A percentile compares a stretch with the other conserved stretches of the same genome.
These are phyloP conservation scores for Microdon myrmicae DNA, from an alignment of 2,888 invertebrate genomes.

Conservation along the genomic window DNA sequence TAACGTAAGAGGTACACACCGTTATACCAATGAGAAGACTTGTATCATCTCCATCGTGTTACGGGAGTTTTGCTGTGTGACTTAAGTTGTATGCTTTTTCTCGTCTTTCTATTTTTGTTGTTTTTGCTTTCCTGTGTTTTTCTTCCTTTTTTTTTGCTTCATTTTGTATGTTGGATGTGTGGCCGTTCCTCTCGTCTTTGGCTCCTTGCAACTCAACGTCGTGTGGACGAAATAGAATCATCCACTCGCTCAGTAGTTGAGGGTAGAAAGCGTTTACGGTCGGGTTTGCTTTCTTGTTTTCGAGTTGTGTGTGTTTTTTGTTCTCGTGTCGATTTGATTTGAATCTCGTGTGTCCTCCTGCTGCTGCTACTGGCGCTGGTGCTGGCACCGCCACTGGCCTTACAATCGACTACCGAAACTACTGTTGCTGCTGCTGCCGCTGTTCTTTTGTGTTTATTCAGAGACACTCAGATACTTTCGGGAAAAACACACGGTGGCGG, in stretches of 20 bases:
- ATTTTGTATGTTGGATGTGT: too few species aligned
- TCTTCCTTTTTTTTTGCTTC: conserved; percentile 7
- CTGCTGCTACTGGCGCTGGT: too few species aligned
- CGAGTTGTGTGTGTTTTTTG: conserved; percentile 4
- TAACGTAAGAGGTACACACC: conserved; percentile 48
- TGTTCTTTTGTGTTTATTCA: conserved; percentile 52
- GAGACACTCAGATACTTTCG: conserved; percentile 52
- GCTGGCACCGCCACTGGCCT: too few species aligned
- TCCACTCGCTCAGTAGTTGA: conserved; percentile 44
- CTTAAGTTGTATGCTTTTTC: too few species aligned
- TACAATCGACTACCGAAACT: too few species aligned
- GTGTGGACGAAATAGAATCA: conserved; percentile 43
- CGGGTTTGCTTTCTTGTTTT: conserved; percentile 1
- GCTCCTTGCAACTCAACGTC: conserved; percentile 25
- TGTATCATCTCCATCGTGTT: conserved; percentile 41
- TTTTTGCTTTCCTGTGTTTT: conserved; percentile 6
- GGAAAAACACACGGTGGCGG: conserved; percentile 51
- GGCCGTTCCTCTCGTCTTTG: conserved; percentile 23
- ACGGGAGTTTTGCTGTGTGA: conserved; percentile 45
- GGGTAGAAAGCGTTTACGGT: conserved; percentile 43
- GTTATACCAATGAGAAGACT: conserved; percentile 50
- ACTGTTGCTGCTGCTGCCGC: too few species aligned
- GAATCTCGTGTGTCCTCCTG: conserved; percentile 40
- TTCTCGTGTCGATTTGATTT: conserved; percentile 5
- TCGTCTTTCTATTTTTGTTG: too few species aligned